Evolutionary conservation across 2,888 invertebrate genomes (phyloP).

Genomic region (Aplocera efformata): DNA sequence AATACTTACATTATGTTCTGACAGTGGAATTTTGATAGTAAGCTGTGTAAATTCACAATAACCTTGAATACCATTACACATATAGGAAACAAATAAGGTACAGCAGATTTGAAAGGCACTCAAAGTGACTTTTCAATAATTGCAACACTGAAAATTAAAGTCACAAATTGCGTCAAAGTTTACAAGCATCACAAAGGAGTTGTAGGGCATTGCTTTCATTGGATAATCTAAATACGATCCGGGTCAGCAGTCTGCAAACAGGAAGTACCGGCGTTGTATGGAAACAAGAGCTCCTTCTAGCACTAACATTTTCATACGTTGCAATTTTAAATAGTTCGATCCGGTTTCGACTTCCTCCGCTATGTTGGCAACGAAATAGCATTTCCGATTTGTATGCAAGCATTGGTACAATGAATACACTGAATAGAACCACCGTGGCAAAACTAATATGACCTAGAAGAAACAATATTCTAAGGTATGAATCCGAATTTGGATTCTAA

Average conservation of each 20-base stretch:
- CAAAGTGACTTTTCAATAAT: too few relatives aligned
- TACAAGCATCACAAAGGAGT: slow-evolving; percentile 3
- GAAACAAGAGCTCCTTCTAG: slow-evolving; percentile 41
- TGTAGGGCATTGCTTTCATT: slow-evolving; percentile 6
- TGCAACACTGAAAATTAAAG: too few relatives aligned
- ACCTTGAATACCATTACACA: too few relatives aligned
- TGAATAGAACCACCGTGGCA: too few relatives aligned
- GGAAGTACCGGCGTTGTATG: slow-evolving; percentile 11
- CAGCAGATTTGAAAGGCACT: too few relatives aligned
- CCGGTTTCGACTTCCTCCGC: slow-evolving; percentile 53
- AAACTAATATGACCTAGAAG: too few relatives aligned
- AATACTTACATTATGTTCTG: slow-evolving; percentile 1
- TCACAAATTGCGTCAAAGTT: not conserved
- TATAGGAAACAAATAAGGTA: too few relatives aligned
- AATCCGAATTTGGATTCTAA: too few relatives aligned
- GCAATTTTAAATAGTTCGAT: slow-evolving; percentile 58
- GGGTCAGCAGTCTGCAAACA: slow-evolving; percentile 34
- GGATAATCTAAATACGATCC: slow-evolving; percentile 32
- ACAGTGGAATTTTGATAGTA: too few relatives aligned
- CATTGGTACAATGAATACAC: too few relatives aligned
- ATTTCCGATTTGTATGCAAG: slow-evolving; percentile 8
- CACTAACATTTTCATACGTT: slow-evolving; percentile 59
- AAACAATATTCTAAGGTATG: too few relatives aligned
- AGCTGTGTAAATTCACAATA: too few relatives aligned
- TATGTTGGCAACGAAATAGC: slow-evolving; percentile 42